These are phyloP conservation scores for Thryonomys swinderianus DNA, from an alignment of 2,113 vertebrate species.

Conservation along the genomic window DNA sequence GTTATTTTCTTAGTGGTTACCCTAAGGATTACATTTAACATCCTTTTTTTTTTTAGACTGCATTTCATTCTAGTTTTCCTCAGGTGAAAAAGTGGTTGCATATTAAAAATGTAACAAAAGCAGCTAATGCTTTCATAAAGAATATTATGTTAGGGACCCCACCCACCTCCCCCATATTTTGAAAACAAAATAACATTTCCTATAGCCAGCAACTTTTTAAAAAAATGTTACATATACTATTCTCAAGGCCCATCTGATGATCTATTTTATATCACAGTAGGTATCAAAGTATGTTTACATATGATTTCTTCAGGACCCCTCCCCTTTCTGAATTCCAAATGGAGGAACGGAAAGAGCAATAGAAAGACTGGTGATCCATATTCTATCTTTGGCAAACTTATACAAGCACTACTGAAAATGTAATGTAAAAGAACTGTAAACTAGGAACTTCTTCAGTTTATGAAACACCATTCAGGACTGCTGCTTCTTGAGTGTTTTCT, in stretches of 20 bases:
- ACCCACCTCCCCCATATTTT: constrained; percentile 89
- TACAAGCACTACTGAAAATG: constrained; percentile 98
- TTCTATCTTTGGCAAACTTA: constrained; percentile 99
- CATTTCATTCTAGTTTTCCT: constrained; percentile 94
- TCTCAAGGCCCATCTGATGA: constrained; percentile 99
- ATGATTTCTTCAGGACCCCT: constrained; percentile 92
- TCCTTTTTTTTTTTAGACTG: constrained; percentile 89
- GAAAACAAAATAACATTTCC: constrained; percentile 94
- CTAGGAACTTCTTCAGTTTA: constrained; percentile 92
- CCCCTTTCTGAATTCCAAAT: constrained; percentile 93
- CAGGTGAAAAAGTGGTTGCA: constrained; percentile 99
- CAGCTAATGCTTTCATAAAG: constrained; percentile 98
- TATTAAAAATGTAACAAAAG: constrained; percentile 99
- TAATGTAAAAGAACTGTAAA: constrained; percentile 93
- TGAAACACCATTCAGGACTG: constrained; percentile 96
- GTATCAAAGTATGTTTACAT: constrained; percentile 92
- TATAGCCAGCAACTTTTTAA: constrained; percentile 97
- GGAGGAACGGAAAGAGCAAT: constrained; percentile 95
- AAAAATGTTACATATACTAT: constrained; percentile 98
- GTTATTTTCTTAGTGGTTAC: neutral
- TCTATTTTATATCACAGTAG: constrained; percentile 95
- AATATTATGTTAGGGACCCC: constrained; percentile 91
- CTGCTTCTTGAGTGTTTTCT: constrained; percentile 90
- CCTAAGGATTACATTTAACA: neutral
- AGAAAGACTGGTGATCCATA: constrained; percentile 95